Evolutionary conservation across 2,888 invertebrate genomes (phyloP).

Genomic region (Ennomos fuscantarius): DNA sequence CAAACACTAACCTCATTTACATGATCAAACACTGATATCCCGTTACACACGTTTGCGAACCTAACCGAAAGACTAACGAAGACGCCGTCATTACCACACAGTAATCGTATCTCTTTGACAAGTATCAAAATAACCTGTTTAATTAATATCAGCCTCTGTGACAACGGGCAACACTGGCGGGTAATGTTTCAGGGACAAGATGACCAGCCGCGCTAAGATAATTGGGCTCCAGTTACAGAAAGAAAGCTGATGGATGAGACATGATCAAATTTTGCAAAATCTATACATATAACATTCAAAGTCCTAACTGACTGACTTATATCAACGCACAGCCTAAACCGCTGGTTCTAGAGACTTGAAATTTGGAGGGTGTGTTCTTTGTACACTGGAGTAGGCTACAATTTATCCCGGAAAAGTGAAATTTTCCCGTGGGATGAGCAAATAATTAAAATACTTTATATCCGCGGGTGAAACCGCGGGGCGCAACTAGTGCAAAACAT

Average conservation of each 20-base stretch:
- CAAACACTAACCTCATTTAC: slow-evolving; percentile 8
- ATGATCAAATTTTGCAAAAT: slow-evolving; percentile 26
- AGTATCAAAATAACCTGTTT: slow-evolving; percentile 68
- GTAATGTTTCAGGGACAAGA: slow-evolving; percentile 68
- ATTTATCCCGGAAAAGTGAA: too few species aligned
- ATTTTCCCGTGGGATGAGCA: too few species aligned
- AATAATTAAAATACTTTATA: too few species aligned
- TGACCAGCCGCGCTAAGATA: slow-evolving; percentile 65
- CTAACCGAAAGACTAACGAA: slow-evolving; percentile 47
- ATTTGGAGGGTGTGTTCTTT: too few species aligned
- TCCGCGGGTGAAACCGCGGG: too few species aligned
- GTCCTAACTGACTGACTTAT: too few species aligned
- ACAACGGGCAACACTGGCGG: slow-evolving; percentile 52
- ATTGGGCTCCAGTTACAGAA: slow-evolving; percentile 69
- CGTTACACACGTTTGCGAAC: slow-evolving; percentile 28
- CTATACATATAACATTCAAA: too few species aligned
- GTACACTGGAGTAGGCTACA: too few species aligned
- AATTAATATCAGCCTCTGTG: slow-evolving; percentile 61
- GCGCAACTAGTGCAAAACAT: too few species aligned
- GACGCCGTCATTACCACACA: slow-evolving; percentile 64
- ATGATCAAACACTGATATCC: slow-evolving; percentile 23
- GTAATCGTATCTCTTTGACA: slow-evolving; percentile 73
- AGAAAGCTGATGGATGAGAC: slow-evolving; percentile 50
- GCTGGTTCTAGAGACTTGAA: too few species aligned
- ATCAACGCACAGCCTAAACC: too few species aligned